Percentiles rank a stretch among this genome's conserved stretches.
Evolutionary conservation across 2,113 vertebrate species (phyloP).

Genomic region (Onychostoma macrolepis): DNA sequence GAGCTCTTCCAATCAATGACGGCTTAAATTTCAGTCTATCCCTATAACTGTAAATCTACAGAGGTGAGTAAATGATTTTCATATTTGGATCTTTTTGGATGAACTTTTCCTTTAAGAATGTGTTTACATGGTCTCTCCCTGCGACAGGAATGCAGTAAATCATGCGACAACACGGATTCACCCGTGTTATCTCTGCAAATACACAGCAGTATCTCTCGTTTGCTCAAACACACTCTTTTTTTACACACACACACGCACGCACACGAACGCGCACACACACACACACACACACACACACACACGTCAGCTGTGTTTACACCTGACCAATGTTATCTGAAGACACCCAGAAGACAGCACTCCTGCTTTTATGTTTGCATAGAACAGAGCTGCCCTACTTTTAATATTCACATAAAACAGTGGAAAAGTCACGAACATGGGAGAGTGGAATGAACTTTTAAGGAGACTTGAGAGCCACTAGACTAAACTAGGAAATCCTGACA

Average conservation of each 20-base stretch:
- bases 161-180: constrained; percentile 54
- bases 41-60: not conserved
- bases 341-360: not conserved
- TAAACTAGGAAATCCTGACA: not conserved
- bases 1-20: not conserved
- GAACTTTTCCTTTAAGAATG: not conserved
- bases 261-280: not conserved
- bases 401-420: constrained; percentile 27
- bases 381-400: constrained; percentile 22
- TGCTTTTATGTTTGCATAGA: constrained; percentile 28
- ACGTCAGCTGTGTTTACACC: constrained; percentile 38
- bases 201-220: constrained; percentile 12
- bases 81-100: not conserved
- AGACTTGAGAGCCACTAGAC: constrained; percentile 12
- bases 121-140: not conserved
- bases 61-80: not conserved
- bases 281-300: not conserved
- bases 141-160: constrained; percentile 43
- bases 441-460: not conserved
- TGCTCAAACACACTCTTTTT: not conserved
- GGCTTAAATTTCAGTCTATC: not conserved
- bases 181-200: constrained; percentile 55
- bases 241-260: no score
- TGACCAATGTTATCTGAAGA: constrained; percentile 42
- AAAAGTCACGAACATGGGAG: constrained; percentile 16